Base-by-base conservation (phyloP, 2,888 invertebrate species). In the Caenorhabditis panamensis region DNA sequence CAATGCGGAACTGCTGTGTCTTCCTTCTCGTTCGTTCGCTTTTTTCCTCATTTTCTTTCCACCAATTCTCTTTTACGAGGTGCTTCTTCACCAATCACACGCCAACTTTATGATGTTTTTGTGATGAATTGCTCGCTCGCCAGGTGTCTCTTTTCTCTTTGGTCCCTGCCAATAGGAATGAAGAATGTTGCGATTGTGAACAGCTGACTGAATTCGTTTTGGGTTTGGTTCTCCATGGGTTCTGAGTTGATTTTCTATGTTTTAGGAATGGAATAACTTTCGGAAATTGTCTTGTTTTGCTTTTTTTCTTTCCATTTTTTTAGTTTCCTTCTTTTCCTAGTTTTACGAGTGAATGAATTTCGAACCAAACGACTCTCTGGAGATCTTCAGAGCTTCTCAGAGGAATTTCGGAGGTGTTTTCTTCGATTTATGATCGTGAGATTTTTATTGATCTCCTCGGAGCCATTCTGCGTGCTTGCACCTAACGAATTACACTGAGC, bases 21-120 rank as follows among this genome's bases (percentile, higher is more conserved):
- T 71, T 61, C 53, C 28, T n/a, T 16, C 37, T 18, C 37, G 13
- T 37, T 2, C n/a, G 18, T 36, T 13, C 47, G 36, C 26, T 24
- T 68, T n/a, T n/a, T n/a, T n/a, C n/a, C n/a, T n/a, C n/a, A n/a
- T n/a, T n/a, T n/a, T 22, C 31, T 49, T 59, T 62, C 54, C n/a
- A 54, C 37, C 37, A 63, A 66, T 67, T 49, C n/a, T 59, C 53
- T 59, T 75, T 75, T 66, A 66, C 66, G 75, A 75, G 75, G 66
- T 66, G 66, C 75, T 66, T 66, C 75, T 51, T 28, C 16, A 41
- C 54, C 47, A 54, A 72, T 72, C 71, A 62, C 62, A 62, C 41
- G 16, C 31, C 31, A 41, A 62, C 41, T 37, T 47, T 51, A 53
- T 72, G 20, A 49, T 72, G 44, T 56, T 72, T 72, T 72, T 63